Base-by-base conservation (phyloP, 2,113 vertebrate species). In the Catharus fuscescens region DNA sequence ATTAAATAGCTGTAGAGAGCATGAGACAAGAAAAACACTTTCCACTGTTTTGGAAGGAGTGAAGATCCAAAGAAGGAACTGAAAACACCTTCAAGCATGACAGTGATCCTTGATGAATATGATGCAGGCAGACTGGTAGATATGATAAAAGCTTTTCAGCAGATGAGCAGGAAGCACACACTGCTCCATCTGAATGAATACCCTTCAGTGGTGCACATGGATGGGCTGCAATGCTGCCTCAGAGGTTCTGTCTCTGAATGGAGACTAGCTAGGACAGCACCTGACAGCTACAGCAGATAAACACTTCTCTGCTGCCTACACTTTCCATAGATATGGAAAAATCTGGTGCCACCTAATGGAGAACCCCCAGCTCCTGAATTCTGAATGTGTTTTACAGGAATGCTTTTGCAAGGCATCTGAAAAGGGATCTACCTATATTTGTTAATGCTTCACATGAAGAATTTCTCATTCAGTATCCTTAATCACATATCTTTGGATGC, bases 331-430 rank as follows among this genome's bases (percentile, higher is more conserved):
- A 80, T 60, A 66, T 6, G 25, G 81, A 91, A 96, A 96, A 96
- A 80, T 73, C 80, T 95, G 71, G 78, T 95, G 96, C 93, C 94
- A 94, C 67, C 93, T 95, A 93, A 94, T 95, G 93, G 94, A 83
- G 81, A 87, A 18, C 31, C 7, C 38, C 29, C 9, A 2, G 14
- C 44, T 73, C 25, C 69, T 0, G 0, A 24, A 81, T 67, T 84
- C 29, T 6, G 1, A 65, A 18, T 29, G 6, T 42, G 19, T 74
- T 36, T 45, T 45, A 12, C 8, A 56, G 18, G 14, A 74, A 59
- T 45, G 18, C 10, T 76, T 85, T 71, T 81, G 10, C 26, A 86
- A 73, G 47, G 20, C 19, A 31, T 50, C 26, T 74, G 1, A 36
- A 67, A 62, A 52, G 6, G 20, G 12, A 25, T 50, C 40, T 77